Base-by-base conservation (phyloP, 2,888 invertebrate genomes). In the Euzetes globulus region DNA sequence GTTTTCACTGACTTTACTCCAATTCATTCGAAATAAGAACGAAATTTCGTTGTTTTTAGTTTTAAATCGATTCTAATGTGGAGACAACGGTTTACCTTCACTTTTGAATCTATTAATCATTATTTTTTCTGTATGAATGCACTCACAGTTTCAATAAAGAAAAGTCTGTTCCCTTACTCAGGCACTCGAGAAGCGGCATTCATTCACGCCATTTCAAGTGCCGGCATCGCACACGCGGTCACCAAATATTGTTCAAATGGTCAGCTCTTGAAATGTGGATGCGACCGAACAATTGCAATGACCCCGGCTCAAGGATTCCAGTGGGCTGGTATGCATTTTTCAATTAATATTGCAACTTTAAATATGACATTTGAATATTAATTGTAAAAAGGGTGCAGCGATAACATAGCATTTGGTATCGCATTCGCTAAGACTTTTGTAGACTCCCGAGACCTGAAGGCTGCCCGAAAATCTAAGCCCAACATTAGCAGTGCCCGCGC, bases 171-270 rank as follows among this genome's bases (percentile, higher is more conserved):
- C 82, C 94, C 94, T 82, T 88, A 22, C 4, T 19, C 22, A 11
- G 19, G 19, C 7, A 22, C 52, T 19, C 87, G 93, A 75, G 94
- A 94, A 83, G 90, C 92, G 76, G 92, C 94, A 5, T 94, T 91
- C 83, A 88, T 94, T 58, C 91, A 93, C 82, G 92, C 93, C 37
- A 87, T 94, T 72, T 91, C 91, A 15, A 89, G 93, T 1, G 94
- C 94, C 0, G 91, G 92, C 19, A 87, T 94, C 52, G 91, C 92
- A 72, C 92, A 91, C 83, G 88, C 91, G 33, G 89, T 94, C 65
- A 93, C 94, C 1, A 87, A 91, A 77, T 91, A 93, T 0, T 94
- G 94, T 83, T 90, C 91, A 74, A 88, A 89, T 78, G 92, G 92
- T 11, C 91, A 92, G 81, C 86, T 94, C 72, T 2, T 27, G 5